phyloP scores from a whole-genome alignment of 1,140 invertebrate species.

The Drosophila subobscura region DNA sequence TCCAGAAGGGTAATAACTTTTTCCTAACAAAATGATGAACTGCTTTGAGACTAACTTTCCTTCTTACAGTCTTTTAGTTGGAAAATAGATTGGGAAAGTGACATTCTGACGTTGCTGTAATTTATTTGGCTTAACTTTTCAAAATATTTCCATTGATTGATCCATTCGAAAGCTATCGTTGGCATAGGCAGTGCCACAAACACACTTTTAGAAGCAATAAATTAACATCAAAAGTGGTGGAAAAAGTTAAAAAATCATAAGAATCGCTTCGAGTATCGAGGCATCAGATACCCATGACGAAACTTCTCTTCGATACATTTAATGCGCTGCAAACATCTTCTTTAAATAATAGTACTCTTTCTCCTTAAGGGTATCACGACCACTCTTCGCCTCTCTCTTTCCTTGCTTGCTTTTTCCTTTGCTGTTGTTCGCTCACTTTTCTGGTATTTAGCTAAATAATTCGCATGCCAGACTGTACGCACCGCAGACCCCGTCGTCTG shows the following conservation, averaged over 20 bases:
- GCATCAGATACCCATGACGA: no score
- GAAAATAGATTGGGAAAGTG: not conserved
- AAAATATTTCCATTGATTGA: slow-evolving; percentile 15
- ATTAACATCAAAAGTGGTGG: slow-evolving; percentile 29
- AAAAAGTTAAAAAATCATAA: slow-evolving; percentile 5
- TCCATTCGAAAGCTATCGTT: slow-evolving; percentile 40
- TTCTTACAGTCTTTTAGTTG: not conserved
- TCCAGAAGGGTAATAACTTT: slow-evolving; percentile 44
- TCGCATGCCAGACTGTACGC: slow-evolving; percentile 65
- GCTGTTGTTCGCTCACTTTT: slow-evolving; percentile 56
- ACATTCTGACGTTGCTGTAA: not conserved
- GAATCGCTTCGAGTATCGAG: no score
- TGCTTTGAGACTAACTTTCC: slow-evolving; percentile 1
- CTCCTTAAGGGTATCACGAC: not conserved
- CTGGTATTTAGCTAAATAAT: slow-evolving; percentile 76
- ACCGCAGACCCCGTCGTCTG: slow-evolving; percentile 14
- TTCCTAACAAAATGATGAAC: slow-evolving; percentile 25
- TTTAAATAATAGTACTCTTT: not conserved
- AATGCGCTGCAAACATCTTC: no score
- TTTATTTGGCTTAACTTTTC: not conserved
- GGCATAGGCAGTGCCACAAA: slow-evolving; percentile 16
- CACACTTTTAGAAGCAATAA: slow-evolving; percentile 49
- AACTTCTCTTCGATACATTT: no score
- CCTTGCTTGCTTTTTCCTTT: not conserved
- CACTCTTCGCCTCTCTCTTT: not conserved